Evolutionary conservation across 2,797 vertebrate species (phyloP), one percentile per base, ranked within the genome.

Genomic region (Labroides dimidiatus): DNA sequence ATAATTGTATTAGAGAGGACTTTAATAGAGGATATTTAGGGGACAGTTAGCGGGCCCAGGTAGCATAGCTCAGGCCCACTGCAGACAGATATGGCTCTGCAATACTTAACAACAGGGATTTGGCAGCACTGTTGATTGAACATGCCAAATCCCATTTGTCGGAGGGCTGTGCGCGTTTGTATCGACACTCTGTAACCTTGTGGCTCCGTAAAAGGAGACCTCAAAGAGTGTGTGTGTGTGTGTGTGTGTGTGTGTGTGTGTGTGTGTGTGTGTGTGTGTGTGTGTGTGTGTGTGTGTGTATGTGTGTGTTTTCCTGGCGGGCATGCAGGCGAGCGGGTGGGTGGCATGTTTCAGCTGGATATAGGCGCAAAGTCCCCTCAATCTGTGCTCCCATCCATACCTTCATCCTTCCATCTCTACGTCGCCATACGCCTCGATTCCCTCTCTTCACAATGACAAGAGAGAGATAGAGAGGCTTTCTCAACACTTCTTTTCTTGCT

Each of bases 111-210:
- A 88, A 90, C 85, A 81, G 78, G 84, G 91, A 90, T 91, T 87
- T 93, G 90, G 92, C 92, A 90, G 87, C 77, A 63, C 58, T 78
- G 86, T 78, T 91, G 90, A 92, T 91, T 91, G 91, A 93, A 91
- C 90, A 90, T 86, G 90, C 89, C 90, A 93, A 90, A 91, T 92
- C 89, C 87, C 87, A 91, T 93, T 92, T 93, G 92, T 92, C 68
- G 64, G 86, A 83, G 81, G 68, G 87, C 69, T 80, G 84, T 80
- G 80, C 37, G 72, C 65, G 75, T 87, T 87, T 85, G 85, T 90
- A 91, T 93, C 77, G 88, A 92, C 91, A 89, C 87, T 78, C 83
- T 81, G 85, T 88, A 92, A 91, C 90, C 90, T 91, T 93, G 91
- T 87, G 85, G 79, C 81, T 89, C 58, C 41, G 77, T 80, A 77